These are phyloP conservation scores for Halyomorpha halys DNA, from an alignment of 1,140 invertebrate species.

Conservation along the genomic window DNA sequence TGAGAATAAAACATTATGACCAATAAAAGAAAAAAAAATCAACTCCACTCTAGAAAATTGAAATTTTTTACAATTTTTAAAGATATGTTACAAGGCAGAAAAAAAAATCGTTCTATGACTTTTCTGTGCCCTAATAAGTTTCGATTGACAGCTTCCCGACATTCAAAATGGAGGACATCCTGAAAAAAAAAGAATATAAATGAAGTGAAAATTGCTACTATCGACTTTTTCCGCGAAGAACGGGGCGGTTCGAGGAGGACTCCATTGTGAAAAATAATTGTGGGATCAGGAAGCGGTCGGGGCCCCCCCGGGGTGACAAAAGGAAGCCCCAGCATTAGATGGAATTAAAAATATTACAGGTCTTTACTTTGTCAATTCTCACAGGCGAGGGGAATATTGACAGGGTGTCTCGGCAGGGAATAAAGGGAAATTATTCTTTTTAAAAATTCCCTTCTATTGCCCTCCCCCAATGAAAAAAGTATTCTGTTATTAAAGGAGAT, in stretches of 20 bases:
- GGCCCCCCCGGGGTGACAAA: not conserved
- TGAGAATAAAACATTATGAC: no score
- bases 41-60: no score
- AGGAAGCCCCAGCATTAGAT: constrained; percentile 14
- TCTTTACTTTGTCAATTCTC: constrained; percentile 11
- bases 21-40: no score
- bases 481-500: constrained; percentile 1
- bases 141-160: no score
- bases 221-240: no score
- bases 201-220: no score
- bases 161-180: no score
- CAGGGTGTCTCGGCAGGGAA: not conserved
- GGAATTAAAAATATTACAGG: constrained; percentile 18
- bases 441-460: constrained; percentile 7
- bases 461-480: not conserved
- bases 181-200: no score
- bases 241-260: not conserved
- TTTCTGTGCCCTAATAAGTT: no score
- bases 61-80: no score
- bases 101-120: no score
- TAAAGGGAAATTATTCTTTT: constrained; percentile 22
- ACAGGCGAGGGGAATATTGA: constrained; percentile 8
- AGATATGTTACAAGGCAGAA: no score
- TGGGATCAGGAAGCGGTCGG: not conserved
- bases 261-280: constrained; percentile 7